A percentile compares a stretch with the other conserved stretches of the same genome.
These are phyloP conservation scores for Nephila pilipes DNA, from an alignment of 1,140 invertebrate genomes.

Conservation along the genomic window DNA sequence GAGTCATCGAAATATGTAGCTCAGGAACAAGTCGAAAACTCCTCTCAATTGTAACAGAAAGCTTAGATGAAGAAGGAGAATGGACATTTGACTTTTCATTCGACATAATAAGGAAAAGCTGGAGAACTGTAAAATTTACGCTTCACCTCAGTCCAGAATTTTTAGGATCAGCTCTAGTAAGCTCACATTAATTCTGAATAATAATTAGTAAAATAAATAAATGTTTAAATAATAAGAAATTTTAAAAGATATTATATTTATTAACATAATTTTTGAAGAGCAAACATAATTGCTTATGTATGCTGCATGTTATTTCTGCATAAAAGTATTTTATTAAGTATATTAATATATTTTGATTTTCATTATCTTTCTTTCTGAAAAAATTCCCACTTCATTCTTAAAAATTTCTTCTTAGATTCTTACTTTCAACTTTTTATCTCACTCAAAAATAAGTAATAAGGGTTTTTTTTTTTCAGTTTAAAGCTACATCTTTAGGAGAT, in stretches of 20 bases:
- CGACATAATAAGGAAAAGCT: constrained; percentile 22
- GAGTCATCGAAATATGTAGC: constrained; percentile 19
- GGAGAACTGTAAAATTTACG: constrained; percentile 10
- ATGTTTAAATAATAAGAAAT: too few relatives aligned
- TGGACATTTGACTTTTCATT: constrained; percentile 37
- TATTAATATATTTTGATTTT: too few relatives aligned
- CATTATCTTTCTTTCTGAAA: too few relatives aligned
- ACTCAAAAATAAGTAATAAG: background rate
- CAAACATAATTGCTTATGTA: too few relatives aligned
- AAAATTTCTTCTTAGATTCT: background rate
- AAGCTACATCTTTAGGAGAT: constrained; percentile 1
- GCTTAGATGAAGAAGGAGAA: constrained; percentile 42
- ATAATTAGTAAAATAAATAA: too few relatives aligned
- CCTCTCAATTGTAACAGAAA: constrained; percentile 26
- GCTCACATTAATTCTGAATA: background rate
- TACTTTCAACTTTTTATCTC: background rate
- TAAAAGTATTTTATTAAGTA: too few relatives aligned
- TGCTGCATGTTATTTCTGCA: background rate
- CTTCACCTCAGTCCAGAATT: constrained; percentile 51
- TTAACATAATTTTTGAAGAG: too few relatives aligned
- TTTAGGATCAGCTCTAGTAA: constrained; percentile 50
- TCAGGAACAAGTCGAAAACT: constrained; percentile 20
- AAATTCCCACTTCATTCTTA: too few relatives aligned
- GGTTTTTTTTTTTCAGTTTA: constrained; percentile 32
- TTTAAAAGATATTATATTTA: too few relatives aligned